Base-by-base conservation (phyloP, 1,140 invertebrate species). In the Tyrophagus putrescentiae region DNA sequence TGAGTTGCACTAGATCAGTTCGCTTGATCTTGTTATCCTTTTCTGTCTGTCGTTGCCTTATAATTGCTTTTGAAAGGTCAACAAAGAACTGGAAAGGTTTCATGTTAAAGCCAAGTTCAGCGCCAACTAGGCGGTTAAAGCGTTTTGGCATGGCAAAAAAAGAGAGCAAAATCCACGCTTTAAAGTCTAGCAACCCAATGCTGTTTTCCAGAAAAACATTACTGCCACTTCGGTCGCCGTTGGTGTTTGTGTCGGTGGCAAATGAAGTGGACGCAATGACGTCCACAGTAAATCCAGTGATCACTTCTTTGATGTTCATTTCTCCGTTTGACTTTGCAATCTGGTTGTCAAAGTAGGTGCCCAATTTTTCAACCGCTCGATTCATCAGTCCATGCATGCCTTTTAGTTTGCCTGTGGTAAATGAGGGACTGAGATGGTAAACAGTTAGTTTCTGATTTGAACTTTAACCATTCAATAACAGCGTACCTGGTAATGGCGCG, bases 1-100 rank as follows among this genome's bases (percentile, higher is more conserved):
- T 25, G 16, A 54, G 25, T 54, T 54, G 52, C 39, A 54, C 21
- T 11, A 54, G 39, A 54, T 54, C 52, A 32, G 31, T 54, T 25
- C 29, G 52, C 39, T 54, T 54, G 7, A 21, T 6, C 6, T 54
- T 7, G 23, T 25, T 54, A n/a, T 7, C 6, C 6, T 48, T 48
- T 13, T 48, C 18, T 6, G 45, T 48, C 31, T 21, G 9, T 11
- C 52, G 52, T 33, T 54, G 52, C 9, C 9, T 6, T 7, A 54
- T 54, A 9, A 54, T 25, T 54, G 6, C 29, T 6, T 21, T 7
- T 6, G 21, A 25, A 16, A 54, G 6, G 21, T 54, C 21, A 21
- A 54, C 25, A 27, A 54, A 54, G 23, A 54, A 54, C 16, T 54
- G 16, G 52, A 32, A 48, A 7, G 13, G 21, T 48, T 18, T 48